Base-by-base conservation (phyloP, 2,113 vertebrate species). In the Indicator maculatus region DNA sequence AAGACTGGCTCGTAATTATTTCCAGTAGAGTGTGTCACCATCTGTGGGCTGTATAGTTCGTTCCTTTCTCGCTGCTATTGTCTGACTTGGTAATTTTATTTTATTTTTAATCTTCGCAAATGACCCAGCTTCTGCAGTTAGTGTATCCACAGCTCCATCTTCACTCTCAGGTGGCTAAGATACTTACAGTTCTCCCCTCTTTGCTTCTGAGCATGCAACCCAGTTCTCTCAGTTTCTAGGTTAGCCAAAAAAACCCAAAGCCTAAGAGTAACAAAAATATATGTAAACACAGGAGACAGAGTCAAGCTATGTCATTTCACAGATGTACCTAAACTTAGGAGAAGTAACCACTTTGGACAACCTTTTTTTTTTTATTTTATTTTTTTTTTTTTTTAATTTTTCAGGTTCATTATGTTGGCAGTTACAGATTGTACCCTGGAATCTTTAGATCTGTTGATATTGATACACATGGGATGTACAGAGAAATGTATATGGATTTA, bases 21-120 rank as follows among this genome's bases (percentile, higher is more conserved):
- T 93, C 83, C 58, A 61, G 74, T 73, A 83, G 82, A 89, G 65
- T 92, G 79, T 95, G 86, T 88, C 90, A 86, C 95, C 90, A 92
- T 96, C 90, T 95, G 95, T 81, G 76, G 61, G 39, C 56, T 80
- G n/a, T 63, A 16, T 63, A 70, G 67, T 70, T 5, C 5, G 11
- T 81, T 94, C 79, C 72, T 93, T 93, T 78, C 47, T 85, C 90
- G 79, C 56, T 90, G 69, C 65, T 92, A 94, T 95, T 64, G 27
- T 77, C 61, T 94, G 61, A 53, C 72, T 83, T 77, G 30, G 26
- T 89, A 65, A 72, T 89, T 79, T 87, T 75, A 3, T 28, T 36
- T 52, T 52, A 33, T 23, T 41, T 15, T 14, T 56, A 30, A 71
- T 81, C 41, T 64, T 23, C 47, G 30, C 28, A 86, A 64, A 77